Base-by-base conservation (phyloP, 2,113 vertebrate genomes). In the Cryptomyrus ogoouensis region DNA sequence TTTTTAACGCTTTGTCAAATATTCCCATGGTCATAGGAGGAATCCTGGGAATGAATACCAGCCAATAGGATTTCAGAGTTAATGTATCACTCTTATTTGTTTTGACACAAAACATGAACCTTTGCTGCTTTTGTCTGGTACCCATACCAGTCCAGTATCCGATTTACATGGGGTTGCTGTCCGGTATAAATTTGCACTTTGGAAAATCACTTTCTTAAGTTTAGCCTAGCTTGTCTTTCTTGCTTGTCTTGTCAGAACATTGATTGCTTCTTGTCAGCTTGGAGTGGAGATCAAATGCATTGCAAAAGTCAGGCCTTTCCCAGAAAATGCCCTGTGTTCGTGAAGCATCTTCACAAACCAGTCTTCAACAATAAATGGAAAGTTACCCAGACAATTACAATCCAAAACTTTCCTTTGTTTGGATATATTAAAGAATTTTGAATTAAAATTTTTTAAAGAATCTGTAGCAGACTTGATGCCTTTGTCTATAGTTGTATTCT, bases 71-170 rank as follows among this genome's bases (percentile, higher is more conserved):
- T 42, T 80, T 80, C 74, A 80, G 35, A 42, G 74, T 80, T 42
- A 42, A 15, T 2, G 35, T 80, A 27, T 80, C 31, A 42, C 74
- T 80, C 13, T 42, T 77, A 19, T 80, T 80, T 80, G 12, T 80
- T 80, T 77, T 17, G 74, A 77, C 74, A 77, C 74, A 77, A 77
- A 77, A 77, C 74, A 77, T 31, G 70, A 35, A 74, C 70, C 70
- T 39, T 10, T 39, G 70, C 70, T 17, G 10, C 70, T 17, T 74
- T 17, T 17, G 31, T 39, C 70, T 39, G 31, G 31, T 17, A 39
- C 12, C 70, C 31, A 0, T 19, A 19, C 52, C 7, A 42, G 35
- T 80, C 39, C 74, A 39, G 31, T 6, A 42, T 39, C 35, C 74
- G 17, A 80, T 19, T 80, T 80, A 80, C 31, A 17, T 42, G 12